Evolutionary conservation across 2,113 vertebrate species (phyloP).

Genomic region (Xiphias gladius): DNA sequence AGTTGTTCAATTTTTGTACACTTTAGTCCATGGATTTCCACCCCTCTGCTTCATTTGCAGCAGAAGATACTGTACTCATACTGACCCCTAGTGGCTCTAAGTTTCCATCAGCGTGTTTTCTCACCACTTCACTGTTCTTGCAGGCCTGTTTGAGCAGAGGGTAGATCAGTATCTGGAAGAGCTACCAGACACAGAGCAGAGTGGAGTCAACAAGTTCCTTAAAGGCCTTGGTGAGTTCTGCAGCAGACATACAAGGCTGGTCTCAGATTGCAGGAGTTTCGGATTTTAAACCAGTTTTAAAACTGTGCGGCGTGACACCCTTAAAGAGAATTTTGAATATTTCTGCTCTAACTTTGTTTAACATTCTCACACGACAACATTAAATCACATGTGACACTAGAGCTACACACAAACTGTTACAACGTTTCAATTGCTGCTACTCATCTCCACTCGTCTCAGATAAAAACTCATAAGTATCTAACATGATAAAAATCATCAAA

Average conservation of each 20-base stretch:
- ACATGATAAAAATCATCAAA: not conserved
- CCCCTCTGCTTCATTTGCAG: not conserved
- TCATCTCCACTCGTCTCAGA: not conserved
- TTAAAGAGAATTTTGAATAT: constrained; percentile 10
- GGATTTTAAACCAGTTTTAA: not conserved
- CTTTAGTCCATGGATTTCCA: constrained; percentile 5
- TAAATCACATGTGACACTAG: not conserved
- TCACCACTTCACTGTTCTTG: constrained; percentile 5
- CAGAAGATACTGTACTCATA: constrained; percentile 37
- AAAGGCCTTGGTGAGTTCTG: constrained; percentile 93
- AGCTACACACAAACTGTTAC: not conserved
- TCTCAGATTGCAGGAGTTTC: constrained; percentile 10
- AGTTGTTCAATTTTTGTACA: not conserved
- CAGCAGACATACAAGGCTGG: not conserved
- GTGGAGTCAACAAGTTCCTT: constrained; percentile 98
- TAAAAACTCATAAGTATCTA: not conserved
- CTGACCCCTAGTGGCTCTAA: constrained; percentile 76
- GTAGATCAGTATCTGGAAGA: constrained; percentile 98
- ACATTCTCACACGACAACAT: not conserved
- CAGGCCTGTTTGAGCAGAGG: constrained; percentile 97
- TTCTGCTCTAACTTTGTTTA: not conserved
- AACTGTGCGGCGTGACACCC: not conserved
- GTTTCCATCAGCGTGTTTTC: constrained; percentile 10
- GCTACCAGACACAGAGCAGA: constrained; percentile 97
- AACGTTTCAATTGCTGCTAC: not conserved